Percentiles rank a stretch among this genome's conserved stretches.
Conservation (phyloP, 2,797 vertebrate genomes). For the Sebastes cheni region DNA sequence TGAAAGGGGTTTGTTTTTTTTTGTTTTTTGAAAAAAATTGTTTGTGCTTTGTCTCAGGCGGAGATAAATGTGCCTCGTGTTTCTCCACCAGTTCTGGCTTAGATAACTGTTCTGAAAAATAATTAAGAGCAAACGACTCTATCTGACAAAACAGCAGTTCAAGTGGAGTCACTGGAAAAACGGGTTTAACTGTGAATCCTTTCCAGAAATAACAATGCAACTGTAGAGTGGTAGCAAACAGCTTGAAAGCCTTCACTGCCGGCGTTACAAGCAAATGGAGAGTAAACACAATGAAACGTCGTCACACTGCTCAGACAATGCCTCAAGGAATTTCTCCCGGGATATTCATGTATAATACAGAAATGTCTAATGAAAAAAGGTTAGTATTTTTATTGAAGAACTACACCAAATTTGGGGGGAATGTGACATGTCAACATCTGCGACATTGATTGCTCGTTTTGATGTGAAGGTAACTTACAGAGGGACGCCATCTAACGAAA, state of each 20-base stretch:
- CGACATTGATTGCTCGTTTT: neutral
- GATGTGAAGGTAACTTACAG: neutral
- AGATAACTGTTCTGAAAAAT: slow-evolving; percentile 39
- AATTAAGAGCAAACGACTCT: slow-evolving; percentile 27
- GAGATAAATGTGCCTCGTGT: slow-evolving; percentile 50
- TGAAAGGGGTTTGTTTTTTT: slow-evolving; percentile 40
- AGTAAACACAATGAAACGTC: neutral
- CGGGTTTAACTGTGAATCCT: neutral
- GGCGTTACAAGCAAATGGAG: neutral
- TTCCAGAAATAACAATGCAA: slow-evolving; percentile 55
- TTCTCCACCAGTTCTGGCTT: slow-evolving; percentile 42
- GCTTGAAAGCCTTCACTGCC: slow-evolving; percentile 23
- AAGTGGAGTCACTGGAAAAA: slow-evolving; percentile 31
- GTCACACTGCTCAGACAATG: neutral
- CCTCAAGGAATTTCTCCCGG: neutral
- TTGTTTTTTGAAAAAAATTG: slow-evolving; percentile 14
- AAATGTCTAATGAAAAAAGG: neutral
- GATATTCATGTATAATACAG: neutral
- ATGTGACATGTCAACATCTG: neutral
- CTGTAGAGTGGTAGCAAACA: slow-evolving; percentile 27
- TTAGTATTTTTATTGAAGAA: neutral
- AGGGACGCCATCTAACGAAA: neutral
- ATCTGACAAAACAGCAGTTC: slow-evolving; percentile 45
- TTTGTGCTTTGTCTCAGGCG: slow-evolving; percentile 42
- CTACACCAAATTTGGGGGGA: neutral